Conservation (phyloP, 1,140 invertebrate genomes). For the Ceratosolen fusciceps region DNA sequence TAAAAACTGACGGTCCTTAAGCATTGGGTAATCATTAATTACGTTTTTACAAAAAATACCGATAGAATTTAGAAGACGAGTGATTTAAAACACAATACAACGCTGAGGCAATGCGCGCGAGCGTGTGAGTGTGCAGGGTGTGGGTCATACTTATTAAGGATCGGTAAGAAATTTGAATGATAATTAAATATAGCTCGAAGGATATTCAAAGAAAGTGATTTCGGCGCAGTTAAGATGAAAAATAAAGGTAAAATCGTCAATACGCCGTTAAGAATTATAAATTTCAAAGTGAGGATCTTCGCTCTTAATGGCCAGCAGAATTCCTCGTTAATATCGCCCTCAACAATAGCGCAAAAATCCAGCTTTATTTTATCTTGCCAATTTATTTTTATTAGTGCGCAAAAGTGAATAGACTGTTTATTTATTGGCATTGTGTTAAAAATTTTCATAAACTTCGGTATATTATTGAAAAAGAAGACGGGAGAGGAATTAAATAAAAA, state of each 20-base stretch:
- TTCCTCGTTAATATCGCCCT: slow-evolving; percentile 2
- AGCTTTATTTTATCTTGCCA: background rate
- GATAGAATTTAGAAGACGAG: no score
- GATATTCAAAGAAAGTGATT: background rate
- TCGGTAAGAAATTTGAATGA: background rate
- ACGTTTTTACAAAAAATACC: no score
- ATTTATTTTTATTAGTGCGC: slow-evolving; percentile 38
- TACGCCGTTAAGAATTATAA: slow-evolving; percentile 37
- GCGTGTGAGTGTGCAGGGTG: no score
- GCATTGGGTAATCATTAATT: no score
- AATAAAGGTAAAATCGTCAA: slow-evolving; percentile 23
- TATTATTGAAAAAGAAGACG: slow-evolving; percentile 33
- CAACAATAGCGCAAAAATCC: slow-evolving; percentile 30
- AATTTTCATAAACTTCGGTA: slow-evolving; percentile 34
- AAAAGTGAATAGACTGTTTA: slow-evolving; percentile 40
- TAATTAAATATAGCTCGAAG: background rate
- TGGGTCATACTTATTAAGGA: no score
- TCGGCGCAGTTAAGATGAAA: slow-evolving; percentile 8
- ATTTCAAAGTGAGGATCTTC: background rate
- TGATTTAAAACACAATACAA: no score
- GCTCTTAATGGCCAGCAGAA: background rate
- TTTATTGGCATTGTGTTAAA: slow-evolving; percentile 33
- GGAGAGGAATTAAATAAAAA: slow-evolving; percentile 30
- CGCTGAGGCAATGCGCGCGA: no score
- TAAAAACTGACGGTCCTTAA: no score